phyloP scores from a whole-genome alignment of 2,113 vertebrate species.

The Psilopogon haemacephalus region DNA sequence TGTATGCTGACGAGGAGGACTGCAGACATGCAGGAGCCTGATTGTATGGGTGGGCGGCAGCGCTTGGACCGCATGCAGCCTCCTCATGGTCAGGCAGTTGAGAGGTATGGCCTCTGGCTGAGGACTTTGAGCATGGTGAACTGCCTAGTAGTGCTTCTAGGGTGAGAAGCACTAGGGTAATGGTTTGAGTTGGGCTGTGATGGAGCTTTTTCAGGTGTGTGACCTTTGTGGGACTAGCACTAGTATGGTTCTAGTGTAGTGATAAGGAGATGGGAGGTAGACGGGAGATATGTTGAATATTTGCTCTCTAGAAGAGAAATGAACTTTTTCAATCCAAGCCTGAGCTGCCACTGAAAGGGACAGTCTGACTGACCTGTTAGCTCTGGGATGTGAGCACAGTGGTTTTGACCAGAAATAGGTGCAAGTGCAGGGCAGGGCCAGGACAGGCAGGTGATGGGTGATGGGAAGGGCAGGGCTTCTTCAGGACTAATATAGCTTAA shows the following conservation, averaged over 20 bases:
- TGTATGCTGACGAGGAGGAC: not conserved
- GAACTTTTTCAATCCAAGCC: not conserved
- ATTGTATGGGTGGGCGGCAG: not conserved
- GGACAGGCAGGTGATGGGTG: rapidly evolving
- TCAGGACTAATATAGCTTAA: not conserved
- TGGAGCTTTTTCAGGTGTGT: not conserved
- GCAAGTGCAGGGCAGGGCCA: not conserved
- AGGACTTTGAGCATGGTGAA: not conserved
- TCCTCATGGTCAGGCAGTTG: rapidly evolving
- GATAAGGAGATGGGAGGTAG: not conserved
- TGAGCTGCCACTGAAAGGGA: not conserved
- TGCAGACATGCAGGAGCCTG: not conserved
- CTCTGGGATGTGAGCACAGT: rapidly evolving
- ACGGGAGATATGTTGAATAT: not conserved
- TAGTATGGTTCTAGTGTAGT: not conserved
- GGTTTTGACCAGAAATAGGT: not conserved
- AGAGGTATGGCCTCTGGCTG: not conserved
- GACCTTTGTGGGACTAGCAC: not conserved
- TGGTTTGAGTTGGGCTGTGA: not conserved
- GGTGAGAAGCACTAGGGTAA: not conserved
- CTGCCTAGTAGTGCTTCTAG: not conserved
- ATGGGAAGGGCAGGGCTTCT: not conserved
- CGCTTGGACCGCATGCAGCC: rapidly evolving
- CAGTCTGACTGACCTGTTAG: not conserved
- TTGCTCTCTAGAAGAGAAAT: not conserved